phyloP scores from a whole-genome alignment of 1,140 invertebrate genomes.

The Bactericera cockerelli region DNA sequence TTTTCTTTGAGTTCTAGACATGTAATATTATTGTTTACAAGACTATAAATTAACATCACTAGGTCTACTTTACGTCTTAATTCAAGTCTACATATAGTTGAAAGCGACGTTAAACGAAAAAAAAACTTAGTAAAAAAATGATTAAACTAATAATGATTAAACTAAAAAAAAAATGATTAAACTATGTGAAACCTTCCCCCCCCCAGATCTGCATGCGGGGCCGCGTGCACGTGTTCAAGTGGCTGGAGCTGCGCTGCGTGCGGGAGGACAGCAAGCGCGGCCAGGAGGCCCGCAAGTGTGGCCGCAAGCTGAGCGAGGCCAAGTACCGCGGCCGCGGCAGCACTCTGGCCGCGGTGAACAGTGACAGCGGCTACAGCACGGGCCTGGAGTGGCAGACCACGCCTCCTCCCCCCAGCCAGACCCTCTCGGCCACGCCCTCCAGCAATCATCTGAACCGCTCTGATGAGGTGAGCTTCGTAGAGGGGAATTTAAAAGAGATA shows the following conservation, averaged over 20 bases:
- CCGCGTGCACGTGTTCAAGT: conserved; percentile 86
- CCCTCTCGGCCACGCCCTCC: conserved; percentile 28
- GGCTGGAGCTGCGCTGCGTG: conserved; percentile 55
- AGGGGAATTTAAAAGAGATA: too few relatives aligned
- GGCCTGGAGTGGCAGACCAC: conserved; percentile 21
- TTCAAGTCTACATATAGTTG: too few relatives aligned
- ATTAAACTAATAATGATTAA: too few relatives aligned
- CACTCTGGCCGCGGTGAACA: conserved; percentile 28
- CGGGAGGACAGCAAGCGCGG: conserved; percentile 25
- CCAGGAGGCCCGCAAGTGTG: conserved; percentile 29
- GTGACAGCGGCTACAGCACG: conserved; percentile 75
- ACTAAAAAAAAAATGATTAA: too few relatives aligned
- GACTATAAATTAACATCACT: too few relatives aligned
- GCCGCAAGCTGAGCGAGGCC: conserved; percentile 34
- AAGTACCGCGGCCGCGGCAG: conserved; percentile 48
- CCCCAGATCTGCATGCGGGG: conserved; percentile 75
- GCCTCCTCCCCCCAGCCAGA: conserved; percentile 28
- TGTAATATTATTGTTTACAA: too few relatives aligned
- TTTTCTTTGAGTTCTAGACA: too few relatives aligned
- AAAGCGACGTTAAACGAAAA: too few relatives aligned
- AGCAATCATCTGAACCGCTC: conserved; percentile 11
- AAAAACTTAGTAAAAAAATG: too few relatives aligned
- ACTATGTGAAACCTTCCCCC: too few relatives aligned
- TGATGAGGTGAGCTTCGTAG: conserved; percentile 19
- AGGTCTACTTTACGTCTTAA: too few relatives aligned